phyloP scores from a whole-genome alignment of 2,888 invertebrate genomes.

The Thymelicus acteon region DNA sequence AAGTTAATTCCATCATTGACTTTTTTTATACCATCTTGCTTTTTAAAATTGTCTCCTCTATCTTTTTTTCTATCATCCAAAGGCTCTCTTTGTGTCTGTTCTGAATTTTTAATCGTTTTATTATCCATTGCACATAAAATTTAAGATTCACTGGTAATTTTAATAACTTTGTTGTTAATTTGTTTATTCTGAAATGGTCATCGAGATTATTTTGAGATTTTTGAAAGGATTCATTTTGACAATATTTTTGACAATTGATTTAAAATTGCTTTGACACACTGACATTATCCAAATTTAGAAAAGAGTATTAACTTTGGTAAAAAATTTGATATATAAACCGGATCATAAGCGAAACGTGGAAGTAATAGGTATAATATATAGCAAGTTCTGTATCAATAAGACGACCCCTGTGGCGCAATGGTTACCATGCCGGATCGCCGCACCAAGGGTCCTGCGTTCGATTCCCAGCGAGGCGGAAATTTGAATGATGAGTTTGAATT shows the following conservation, averaged over 20 bases:
- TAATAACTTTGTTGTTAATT: constrained; percentile 15
- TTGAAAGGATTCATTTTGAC: constrained; percentile 19
- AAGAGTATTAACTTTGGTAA: too few species aligned
- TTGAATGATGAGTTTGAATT: too few species aligned
- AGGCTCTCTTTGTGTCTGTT: constrained; percentile 24
- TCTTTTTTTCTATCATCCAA: constrained; percentile 43
- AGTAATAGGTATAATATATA: too few species aligned
- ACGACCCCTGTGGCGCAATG: too few species aligned
- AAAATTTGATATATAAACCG: too few species aligned
- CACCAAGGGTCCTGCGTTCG: too few species aligned
- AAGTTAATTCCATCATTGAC: background rate
- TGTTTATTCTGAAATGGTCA: constrained; percentile 32
- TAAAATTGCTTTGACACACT: background rate
- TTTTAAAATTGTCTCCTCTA: constrained; percentile 44
- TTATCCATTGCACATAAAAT: constrained; percentile 10
- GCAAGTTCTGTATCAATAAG: too few species aligned
- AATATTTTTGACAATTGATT: constrained; percentile 4
- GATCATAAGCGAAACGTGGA: too few species aligned
- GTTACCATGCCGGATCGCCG: too few species aligned
- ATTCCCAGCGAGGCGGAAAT: too few species aligned
- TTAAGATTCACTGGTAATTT: constrained; percentile 31
- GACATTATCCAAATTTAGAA: too few species aligned
- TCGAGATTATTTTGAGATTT: constrained; percentile 28
- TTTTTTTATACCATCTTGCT: constrained; percentile 25
- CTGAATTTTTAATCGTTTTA: constrained; percentile 2